A percentile compares a stretch with the other conserved stretches of the same genome.
These are phyloP conservation scores for Reticulitermes lucifugus DNA, from an alignment of 2,888 invertebrate genomes.

Conservation along the genomic window DNA sequence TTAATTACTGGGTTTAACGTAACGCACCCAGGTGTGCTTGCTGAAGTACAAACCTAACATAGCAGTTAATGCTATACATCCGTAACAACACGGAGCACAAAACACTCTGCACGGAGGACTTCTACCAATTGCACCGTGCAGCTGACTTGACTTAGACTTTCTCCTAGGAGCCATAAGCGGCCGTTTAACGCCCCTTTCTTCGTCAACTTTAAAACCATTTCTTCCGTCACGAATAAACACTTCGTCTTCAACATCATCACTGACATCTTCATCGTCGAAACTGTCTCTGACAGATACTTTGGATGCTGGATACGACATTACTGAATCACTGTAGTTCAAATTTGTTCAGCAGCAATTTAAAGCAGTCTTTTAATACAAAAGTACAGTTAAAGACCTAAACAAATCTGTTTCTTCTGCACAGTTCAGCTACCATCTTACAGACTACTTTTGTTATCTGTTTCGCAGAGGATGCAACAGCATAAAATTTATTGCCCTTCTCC, in stretches of 20 bases:
- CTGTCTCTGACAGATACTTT: constrained; percentile 75
- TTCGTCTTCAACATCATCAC: constrained; percentile 82
- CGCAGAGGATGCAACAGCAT: too few relatives aligned
- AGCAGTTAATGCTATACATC: constrained; percentile 70
- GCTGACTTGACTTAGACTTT: constrained; percentile 66
- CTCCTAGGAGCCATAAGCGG: constrained; percentile 80
- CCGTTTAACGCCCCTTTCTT: constrained; percentile 77
- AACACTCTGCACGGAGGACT: constrained; percentile 69
- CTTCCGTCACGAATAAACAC: constrained; percentile 81
- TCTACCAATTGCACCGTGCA: constrained; percentile 68
- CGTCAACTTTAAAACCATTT: constrained; percentile 72
- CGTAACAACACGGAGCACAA: constrained; percentile 76
- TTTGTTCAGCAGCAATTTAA: too few relatives aligned
- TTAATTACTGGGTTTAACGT: too few relatives aligned
- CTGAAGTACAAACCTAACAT: constrained; percentile 64
- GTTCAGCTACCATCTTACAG: too few relatives aligned
- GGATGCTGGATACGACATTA: constrained; percentile 63
- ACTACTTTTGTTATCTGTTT: too few relatives aligned
- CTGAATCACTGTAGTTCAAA: too few relatives aligned
- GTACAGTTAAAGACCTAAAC: too few relatives aligned
- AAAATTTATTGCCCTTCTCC: too few relatives aligned
- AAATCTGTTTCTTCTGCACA: too few relatives aligned
- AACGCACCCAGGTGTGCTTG: neutral
- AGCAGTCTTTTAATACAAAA: too few relatives aligned
- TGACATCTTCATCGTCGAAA: constrained; percentile 75